Conservation (phyloP, 1,140 invertebrate species). For the Calephelis nemesis region DNA sequence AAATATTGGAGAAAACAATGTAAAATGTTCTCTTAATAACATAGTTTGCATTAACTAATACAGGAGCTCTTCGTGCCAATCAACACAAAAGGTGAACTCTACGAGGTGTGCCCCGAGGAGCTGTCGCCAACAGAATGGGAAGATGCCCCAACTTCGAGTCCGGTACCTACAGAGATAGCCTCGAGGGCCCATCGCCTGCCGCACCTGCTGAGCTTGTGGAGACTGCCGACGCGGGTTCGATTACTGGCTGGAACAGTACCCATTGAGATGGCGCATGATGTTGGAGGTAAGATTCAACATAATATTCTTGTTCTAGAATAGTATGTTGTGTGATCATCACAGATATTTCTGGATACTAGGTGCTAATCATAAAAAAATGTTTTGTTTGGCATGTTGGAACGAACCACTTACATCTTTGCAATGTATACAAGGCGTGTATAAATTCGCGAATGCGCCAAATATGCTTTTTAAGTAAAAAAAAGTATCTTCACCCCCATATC, state of each 20-base stretch:
- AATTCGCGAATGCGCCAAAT: too few species aligned
- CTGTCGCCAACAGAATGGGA: slow-evolving; percentile 75
- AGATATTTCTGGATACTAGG: too few species aligned
- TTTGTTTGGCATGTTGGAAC: too few species aligned
- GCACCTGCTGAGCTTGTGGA: slow-evolving; percentile 73
- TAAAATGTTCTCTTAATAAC: background rate
- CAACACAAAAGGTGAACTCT: slow-evolving; percentile 81
- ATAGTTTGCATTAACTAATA: slow-evolving; percentile 37
- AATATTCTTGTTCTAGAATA: background rate
- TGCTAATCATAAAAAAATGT: too few species aligned
- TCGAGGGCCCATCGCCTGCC: slow-evolving; percentile 58
- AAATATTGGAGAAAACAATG: background rate
- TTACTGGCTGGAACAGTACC: slow-evolving; percentile 79
- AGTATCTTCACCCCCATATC: too few species aligned
- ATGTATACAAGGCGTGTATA: too few species aligned
- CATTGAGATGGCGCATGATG: slow-evolving; percentile 79
- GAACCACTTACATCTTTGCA: too few species aligned
- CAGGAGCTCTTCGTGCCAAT: slow-evolving; percentile 82
- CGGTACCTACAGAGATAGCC: slow-evolving; percentile 49
- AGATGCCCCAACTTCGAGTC: slow-evolving; percentile 34
- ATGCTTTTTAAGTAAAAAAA: too few species aligned
- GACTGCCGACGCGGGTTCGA: slow-evolving; percentile 76
- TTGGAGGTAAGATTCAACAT: slow-evolving; percentile 64
- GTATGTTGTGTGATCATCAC: slow-evolving; percentile 2
- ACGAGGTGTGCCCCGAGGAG: slow-evolving; percentile 78